Evolutionary conservation across 2,113 vertebrate genomes (phyloP).

Genomic region (Capricornis sumatraensis): DNA sequence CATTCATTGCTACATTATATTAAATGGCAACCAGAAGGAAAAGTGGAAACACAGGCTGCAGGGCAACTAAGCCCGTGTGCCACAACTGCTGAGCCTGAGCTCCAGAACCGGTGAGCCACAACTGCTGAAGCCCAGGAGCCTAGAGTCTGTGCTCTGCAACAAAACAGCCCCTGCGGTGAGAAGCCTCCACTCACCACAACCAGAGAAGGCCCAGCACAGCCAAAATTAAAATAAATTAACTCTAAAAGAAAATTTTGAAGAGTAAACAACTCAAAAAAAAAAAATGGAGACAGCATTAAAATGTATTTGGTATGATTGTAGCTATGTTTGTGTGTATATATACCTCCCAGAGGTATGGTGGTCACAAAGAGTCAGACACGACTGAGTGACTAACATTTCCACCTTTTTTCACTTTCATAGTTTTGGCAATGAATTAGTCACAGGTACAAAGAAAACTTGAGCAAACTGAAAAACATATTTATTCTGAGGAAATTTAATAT

Average conservation of each 20-base stretch:
- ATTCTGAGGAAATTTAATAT: background rate
- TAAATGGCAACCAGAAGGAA: background rate
- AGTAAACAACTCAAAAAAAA: background rate
- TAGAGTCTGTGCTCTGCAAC: background rate
- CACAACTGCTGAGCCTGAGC: background rate
- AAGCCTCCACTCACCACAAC: background rate
- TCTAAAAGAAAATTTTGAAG: background rate
- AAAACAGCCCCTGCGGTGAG: background rate
- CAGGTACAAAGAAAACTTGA: background rate
- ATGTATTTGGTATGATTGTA: background rate
- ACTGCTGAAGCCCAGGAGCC: background rate
- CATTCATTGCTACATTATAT: background rate
- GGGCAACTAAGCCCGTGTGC: background rate
- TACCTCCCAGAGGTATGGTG: background rate
- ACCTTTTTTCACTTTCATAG: background rate
- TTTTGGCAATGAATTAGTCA: background rate
- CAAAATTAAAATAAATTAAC: background rate
- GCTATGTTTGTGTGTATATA: background rate
- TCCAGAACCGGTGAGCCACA: background rate
- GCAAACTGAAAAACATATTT: background rate
- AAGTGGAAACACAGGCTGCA: background rate
- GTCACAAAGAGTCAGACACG: background rate
- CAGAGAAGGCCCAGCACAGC: background rate
- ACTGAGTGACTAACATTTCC: background rate
- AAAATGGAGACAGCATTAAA: background rate